Evolutionary conservation across 2,797 vertebrate genomes (phyloP), one percentile per base, ranked within the genome.

Genomic region (Urocyon cinereoargenteus): DNA sequence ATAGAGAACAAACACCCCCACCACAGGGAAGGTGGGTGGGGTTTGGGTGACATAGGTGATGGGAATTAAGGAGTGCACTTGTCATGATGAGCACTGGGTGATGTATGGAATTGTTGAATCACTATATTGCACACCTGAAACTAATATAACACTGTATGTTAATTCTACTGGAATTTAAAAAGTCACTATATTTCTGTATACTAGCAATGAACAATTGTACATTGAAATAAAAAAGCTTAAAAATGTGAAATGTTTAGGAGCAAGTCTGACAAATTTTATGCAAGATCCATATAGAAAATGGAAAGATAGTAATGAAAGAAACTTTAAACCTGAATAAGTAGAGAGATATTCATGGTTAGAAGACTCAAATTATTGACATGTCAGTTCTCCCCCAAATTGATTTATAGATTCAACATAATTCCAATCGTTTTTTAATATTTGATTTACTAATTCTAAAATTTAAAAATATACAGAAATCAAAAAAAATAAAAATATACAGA

Each of bases 221-320:
- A 66, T 28, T 90, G 59, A 90, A 89, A 83, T 89, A 16, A 75
- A 93, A 73, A 82, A 55, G 31, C 55, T 62, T 72, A 88, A 77
- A 82, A 87, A 36, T 90, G n/a, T 94, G 51, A 90, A 77, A 90
- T 59, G 40, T 36, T 57, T 68, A 86, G 31, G 53, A 59, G 40
- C 8, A 55, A 45, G 19, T 85, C 59, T 85, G 55, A n/a, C 57
- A 84, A 77, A 90, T 84, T 88, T 18, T 40, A 83, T 82, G 34
- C 12, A 49, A 66, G n/a, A 59, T 66, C 51, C 84, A 10, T 68
- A 85, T 59, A 77, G 40, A 85, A 66, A 90, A 24, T 84, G 59
- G 31, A 36, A 91, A 70, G 72, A 91, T 53, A 62, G 4, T 91
- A 91, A 72, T 55, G 21, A 70, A 86, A 91, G 73, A 86, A 64